phyloP scores from a whole-genome alignment of 2,113 vertebrate genomes.

The Melanerpes aurifrons region DNA sequence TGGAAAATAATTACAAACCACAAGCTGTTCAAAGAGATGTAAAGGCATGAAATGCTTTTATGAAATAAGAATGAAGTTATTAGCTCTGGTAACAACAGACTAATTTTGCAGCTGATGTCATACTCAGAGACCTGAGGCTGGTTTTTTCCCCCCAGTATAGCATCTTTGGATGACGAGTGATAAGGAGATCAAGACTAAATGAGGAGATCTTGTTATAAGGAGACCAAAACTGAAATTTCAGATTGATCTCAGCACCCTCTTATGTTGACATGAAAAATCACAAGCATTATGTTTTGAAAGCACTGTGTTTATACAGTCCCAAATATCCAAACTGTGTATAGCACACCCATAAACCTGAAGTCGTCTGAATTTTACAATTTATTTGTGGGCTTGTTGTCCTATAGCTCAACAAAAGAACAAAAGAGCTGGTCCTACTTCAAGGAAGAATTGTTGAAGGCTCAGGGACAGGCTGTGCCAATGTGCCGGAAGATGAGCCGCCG shows the following conservation, averaged over 20 bases:
- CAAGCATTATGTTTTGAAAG: background rate
- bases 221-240: background rate
- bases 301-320: background rate
- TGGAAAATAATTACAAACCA: conserved; percentile 32
- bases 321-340: background rate
- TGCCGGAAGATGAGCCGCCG: no score
- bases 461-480: no score
- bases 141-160: background rate
- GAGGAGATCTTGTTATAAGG: background rate
- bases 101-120: background rate
- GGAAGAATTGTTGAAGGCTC: no score
- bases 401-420: background rate
- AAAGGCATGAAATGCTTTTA: background rate
- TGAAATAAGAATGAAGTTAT: background rate
- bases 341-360: background rate
- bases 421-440: no score
- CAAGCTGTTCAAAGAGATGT: background rate
- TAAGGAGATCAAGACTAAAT: background rate
- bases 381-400: background rate
- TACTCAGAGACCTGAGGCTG: background rate
- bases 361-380: background rate
- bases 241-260: background rate
- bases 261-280: background rate
- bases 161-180: background rate
- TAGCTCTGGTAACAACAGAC: background rate